phyloP scores from a whole-genome alignment of 2,797 vertebrate species.

The Harpagifer antarcticus region DNA sequence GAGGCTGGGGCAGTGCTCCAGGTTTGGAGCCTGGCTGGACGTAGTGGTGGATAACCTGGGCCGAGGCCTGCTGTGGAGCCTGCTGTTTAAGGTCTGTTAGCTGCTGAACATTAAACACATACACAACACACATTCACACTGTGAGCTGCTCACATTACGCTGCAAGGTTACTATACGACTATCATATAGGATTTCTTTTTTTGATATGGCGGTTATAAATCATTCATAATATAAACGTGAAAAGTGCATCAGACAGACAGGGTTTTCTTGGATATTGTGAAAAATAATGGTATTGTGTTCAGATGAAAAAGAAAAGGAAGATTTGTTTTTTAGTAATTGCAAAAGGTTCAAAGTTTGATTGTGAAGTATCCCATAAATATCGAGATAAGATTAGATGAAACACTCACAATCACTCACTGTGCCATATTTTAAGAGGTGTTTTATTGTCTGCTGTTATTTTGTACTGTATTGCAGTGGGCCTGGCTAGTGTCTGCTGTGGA shows the following conservation, averaged over 20 bases:
- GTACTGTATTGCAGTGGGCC: conserved; percentile 67
- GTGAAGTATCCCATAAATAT: too few species aligned
- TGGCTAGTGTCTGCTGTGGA: conserved; percentile 81
- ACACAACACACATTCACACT: too few species aligned
- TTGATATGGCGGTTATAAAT: too few species aligned
- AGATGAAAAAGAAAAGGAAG: too few species aligned
- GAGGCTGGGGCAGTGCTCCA: conserved; percentile 75
- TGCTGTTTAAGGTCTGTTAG: conserved; percentile 72
- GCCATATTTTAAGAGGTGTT: neutral
- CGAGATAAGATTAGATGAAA: too few species aligned
- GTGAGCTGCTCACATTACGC: neutral
- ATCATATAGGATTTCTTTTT: neutral
- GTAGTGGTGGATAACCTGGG: conserved; percentile 80
- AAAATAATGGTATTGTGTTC: too few species aligned
- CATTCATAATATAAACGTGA: too few species aligned
- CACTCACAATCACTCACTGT: too few species aligned
- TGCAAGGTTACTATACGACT: neutral
- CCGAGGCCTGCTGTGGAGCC: conserved; percentile 80
- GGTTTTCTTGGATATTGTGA: too few species aligned
- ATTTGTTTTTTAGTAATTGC: too few species aligned
- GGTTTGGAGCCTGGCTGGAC: conserved; percentile 83
- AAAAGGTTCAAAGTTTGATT: too few species aligned
- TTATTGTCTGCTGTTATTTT: neutral
- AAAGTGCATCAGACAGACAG: too few species aligned
- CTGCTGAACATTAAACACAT: neutral